Evolutionary conservation across 2,113 vertebrate species (phyloP).

Genomic region (Phycodurus eques): DNA sequence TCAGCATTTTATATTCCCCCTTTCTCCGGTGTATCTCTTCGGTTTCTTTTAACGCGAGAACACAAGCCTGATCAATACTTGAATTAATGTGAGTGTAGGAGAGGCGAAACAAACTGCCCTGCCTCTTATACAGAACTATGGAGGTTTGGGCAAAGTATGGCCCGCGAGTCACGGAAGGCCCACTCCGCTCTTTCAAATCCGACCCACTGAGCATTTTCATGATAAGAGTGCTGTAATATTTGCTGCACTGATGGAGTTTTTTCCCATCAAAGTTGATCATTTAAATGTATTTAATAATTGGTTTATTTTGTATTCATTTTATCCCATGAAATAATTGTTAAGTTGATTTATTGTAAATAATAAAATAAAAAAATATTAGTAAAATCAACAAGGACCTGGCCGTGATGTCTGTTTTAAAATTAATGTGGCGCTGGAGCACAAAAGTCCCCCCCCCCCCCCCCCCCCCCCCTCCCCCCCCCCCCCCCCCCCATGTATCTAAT

Average conservation of each 20-base stretch:
- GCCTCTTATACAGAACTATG: constrained; percentile 39
- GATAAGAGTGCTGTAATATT: too few species aligned
- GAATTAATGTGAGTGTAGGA: constrained; percentile 64
- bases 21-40: constrained; percentile 25
- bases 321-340: too few species aligned
- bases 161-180: not conserved
- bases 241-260: too few species aligned
- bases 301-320: too few species aligned
- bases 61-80: constrained; percentile 61
- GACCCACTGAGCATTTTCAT: too few species aligned
- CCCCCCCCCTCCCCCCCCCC: too few species aligned
- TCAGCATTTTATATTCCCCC: not conserved
- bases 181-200: too few species aligned
- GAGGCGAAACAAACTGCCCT: constrained; percentile 48
- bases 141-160: not conserved
- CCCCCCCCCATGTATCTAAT: constrained; percentile 12
- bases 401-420: not conserved
- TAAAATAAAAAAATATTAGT: too few species aligned
- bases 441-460: too few species aligned
- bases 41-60: constrained; percentile 34
- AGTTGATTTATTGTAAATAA: too few species aligned
- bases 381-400: not conserved
- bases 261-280: not conserved
- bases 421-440: not conserved
- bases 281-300: not conserved